These are phyloP conservation scores for Muscina levida DNA, from an alignment of 2,888 invertebrate genomes.

Conservation along the genomic window DNA sequence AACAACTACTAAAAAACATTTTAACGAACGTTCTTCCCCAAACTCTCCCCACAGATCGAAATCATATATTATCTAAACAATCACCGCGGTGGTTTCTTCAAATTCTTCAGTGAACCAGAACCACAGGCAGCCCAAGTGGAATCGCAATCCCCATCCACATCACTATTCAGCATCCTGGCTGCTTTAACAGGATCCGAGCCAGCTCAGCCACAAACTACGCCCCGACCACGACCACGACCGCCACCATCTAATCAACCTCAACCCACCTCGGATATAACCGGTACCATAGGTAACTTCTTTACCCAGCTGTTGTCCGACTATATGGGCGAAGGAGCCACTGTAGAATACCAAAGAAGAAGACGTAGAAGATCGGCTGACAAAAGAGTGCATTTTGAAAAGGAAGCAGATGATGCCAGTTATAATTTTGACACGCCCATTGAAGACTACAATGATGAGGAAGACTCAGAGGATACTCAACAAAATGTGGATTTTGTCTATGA, in stretches of 20 bases:
- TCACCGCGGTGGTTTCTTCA: constrained; percentile 91
- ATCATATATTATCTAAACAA: constrained; percentile 90
- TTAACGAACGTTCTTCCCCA: not conserved
- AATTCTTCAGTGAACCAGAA: constrained; percentile 85
- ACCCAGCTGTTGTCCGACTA: constrained; percentile 76
- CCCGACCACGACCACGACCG: constrained; percentile 68
- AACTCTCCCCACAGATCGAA: constrained; percentile 83
- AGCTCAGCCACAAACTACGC: constrained; percentile 67
- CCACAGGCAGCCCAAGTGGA: constrained; percentile 69
- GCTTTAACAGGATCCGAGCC: constrained; percentile 72
- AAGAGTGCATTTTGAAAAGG: constrained; percentile 47
- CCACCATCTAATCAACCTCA: constrained; percentile 68
- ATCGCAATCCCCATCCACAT: constrained; percentile 58
- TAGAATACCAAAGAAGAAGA: constrained; percentile 72
- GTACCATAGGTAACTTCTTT: constrained; percentile 77
- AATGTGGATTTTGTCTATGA: constrained; percentile 44
- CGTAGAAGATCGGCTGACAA: constrained; percentile 44
- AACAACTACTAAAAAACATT: not conserved
- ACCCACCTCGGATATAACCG: constrained; percentile 70
- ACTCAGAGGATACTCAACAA: constrained; percentile 60
- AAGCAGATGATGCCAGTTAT: constrained; percentile 39
- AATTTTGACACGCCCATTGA: constrained; percentile 30
- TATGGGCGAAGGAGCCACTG: constrained; percentile 69
- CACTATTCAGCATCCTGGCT: constrained; percentile 74
- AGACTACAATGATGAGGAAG: constrained; percentile 58